phyloP scores from a whole-genome alignment of 1,140 invertebrate genomes.

The Drosophila micromelanica region DNA sequence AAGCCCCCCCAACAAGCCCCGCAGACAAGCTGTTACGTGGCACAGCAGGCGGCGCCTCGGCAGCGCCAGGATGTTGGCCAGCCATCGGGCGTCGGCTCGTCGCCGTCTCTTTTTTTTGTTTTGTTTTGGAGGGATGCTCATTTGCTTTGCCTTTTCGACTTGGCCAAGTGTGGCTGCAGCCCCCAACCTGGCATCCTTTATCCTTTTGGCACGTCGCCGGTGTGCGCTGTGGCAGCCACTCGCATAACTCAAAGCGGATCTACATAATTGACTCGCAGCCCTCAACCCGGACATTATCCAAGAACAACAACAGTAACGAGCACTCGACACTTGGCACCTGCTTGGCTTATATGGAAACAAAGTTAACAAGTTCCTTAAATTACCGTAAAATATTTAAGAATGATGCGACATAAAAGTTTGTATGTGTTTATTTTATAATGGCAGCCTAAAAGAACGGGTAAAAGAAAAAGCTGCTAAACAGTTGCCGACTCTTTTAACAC shows the following conservation, averaged over 20 bases:
- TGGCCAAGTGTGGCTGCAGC: not conserved
- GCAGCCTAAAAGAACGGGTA: not conserved
- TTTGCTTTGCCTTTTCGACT: constrained; percentile 4
- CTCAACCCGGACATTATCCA: constrained; percentile 66
- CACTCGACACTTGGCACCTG: constrained; percentile 57
- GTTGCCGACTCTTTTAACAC: too few relatives aligned
- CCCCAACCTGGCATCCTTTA: not conserved
- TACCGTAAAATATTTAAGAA: constrained; percentile 59
- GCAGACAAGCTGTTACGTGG: constrained; percentile 54
- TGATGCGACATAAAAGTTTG: constrained; percentile 62
- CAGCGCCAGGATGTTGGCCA: constrained; percentile 22
- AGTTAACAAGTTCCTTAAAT: constrained; percentile 60
- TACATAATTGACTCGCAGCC: constrained; percentile 77
- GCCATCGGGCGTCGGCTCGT: constrained; percentile 6
- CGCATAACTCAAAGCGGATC: constrained; percentile 78
- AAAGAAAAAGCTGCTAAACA: too few relatives aligned
- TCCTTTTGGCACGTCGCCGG: not conserved
- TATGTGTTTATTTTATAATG: constrained; percentile 45
- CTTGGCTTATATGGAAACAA: constrained; percentile 31
- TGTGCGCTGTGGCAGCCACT: constrained; percentile 24
- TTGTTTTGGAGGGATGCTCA: constrained; percentile 27
- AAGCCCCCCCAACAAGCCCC: constrained; percentile 12
- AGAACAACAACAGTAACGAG: constrained; percentile 26
- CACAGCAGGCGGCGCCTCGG: constrained; percentile 34
- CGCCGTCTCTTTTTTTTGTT: not conserved